Evolutionary conservation across 2,888 invertebrate species (phyloP).

Genomic region (Thera obeliscata): DNA sequence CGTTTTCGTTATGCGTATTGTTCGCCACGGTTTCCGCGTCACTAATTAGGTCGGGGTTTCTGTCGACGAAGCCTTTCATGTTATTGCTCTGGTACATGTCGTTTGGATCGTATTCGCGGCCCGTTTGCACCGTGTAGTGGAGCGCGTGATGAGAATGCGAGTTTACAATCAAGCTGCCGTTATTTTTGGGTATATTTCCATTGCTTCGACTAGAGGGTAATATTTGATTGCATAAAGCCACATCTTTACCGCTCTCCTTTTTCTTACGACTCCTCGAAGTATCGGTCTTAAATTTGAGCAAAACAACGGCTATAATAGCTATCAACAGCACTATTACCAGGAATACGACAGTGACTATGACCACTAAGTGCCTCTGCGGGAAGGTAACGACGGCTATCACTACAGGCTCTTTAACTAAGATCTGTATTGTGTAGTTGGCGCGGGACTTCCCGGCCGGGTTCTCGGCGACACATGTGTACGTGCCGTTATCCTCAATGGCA

Average conservation of each 20-base stretch:
- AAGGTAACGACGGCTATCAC: constrained; percentile 88
- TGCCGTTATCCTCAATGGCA: constrained; percentile 92
- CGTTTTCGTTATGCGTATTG: constrained; percentile 78
- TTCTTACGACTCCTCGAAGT: constrained; percentile 76
- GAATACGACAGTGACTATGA: constrained; percentile 87
- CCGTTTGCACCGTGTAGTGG: constrained; percentile 78
- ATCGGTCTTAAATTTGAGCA: constrained; percentile 83
- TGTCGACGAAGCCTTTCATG: constrained; percentile 85
- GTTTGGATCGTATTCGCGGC: constrained; percentile 84
- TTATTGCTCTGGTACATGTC: constrained; percentile 78
- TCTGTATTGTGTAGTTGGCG: constrained; percentile 92
- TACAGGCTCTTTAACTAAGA: constrained; percentile 89
- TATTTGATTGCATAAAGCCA: constrained; percentile 85
- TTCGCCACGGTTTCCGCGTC: constrained; percentile 87
- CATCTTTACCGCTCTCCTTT: constrained; percentile 86
- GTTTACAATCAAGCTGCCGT: constrained; percentile 81
- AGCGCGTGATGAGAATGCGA: constrained; percentile 85
- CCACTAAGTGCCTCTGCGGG: constrained; percentile 88
- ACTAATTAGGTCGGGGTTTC: constrained; percentile 92
- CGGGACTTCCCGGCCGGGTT: constrained; percentile 92
- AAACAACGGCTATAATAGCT: constrained; percentile 87
- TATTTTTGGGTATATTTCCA: constrained; percentile 83
- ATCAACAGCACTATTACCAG: constrained; percentile 87
- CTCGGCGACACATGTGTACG: constrained; percentile 93
- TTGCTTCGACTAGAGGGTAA: constrained; percentile 71